phyloP scores from a whole-genome alignment of 1,140 invertebrate genomes.

The Parapsyche elsis region DNA sequence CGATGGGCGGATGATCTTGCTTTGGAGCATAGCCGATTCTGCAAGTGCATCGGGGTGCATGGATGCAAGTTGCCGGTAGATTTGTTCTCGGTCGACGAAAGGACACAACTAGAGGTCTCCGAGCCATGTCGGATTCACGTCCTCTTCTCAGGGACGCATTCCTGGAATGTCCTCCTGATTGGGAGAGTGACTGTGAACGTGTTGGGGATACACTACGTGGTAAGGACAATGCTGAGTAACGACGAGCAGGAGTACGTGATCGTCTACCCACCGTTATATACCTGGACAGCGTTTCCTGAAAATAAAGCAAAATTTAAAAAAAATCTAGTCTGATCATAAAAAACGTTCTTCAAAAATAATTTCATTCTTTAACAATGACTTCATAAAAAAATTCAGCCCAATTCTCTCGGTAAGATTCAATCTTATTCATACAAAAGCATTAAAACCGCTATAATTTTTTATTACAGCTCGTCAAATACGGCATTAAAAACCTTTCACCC shows the following conservation, averaged over 20 bases:
- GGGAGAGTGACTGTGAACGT: conserved; percentile 50
- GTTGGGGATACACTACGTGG: conserved; percentile 52
- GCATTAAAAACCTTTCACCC: no score
- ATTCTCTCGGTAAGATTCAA: no score
- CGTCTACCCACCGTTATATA: conserved; percentile 45
- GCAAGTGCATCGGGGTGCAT: conserved; percentile 51
- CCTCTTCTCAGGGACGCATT: conserved; percentile 47
- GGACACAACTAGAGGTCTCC: conserved; percentile 50
- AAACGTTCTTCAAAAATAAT: no score
- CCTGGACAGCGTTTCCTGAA: conserved; percentile 52
- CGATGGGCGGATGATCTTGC: conserved; percentile 35
- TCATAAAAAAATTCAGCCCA: no score
- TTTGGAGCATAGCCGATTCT: conserved; percentile 39
- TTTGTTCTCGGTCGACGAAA: conserved; percentile 42
- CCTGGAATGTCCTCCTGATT: conserved; percentile 52
- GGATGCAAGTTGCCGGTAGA: conserved; percentile 49
- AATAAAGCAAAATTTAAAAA: conserved; percentile 31
- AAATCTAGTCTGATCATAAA: neutral
- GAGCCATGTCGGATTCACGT: conserved; percentile 46
- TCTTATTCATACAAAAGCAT: no score
- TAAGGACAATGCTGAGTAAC: conserved; percentile 51
- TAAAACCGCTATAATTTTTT: no score
- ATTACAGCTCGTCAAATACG: no score
- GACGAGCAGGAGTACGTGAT: conserved; percentile 40
- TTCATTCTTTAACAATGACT: no score